A percentile compares a stretch with the other conserved stretches of the same genome.
Evolutionary conservation across 37 sponge, comb jelly and placozoan genomes (phyloP).

Genomic region (Spongilla lacustris): DNA sequence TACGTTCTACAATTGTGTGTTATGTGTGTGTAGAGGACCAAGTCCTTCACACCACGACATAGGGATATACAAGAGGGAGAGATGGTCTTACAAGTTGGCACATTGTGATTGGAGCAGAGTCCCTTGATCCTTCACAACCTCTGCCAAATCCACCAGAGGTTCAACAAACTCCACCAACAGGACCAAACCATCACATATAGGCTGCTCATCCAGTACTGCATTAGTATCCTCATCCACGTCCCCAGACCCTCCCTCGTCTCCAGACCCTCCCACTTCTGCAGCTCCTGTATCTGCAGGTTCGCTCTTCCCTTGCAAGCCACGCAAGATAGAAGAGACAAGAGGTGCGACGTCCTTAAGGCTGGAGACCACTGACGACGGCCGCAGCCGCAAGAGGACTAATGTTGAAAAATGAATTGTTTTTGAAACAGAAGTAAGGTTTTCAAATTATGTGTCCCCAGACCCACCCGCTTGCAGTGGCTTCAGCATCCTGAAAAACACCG

Average conservation of each 20-base stretch:
- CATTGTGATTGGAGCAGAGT: background rate
- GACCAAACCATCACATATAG: background rate
- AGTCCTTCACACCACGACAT: no score
- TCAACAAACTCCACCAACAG: background rate
- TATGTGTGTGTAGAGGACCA: background rate
- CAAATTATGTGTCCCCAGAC: background rate
- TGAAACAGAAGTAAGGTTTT: no score
- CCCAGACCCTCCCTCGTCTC: background rate
- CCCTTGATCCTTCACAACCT: background rate
- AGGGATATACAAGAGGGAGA: no score
- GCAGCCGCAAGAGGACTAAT: background rate
- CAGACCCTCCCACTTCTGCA: background rate
- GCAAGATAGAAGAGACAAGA: background rate
- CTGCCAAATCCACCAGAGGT: background rate
- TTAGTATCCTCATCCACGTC: background rate
- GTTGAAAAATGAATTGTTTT: no score
- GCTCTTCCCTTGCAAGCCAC: background rate
- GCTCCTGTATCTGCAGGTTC: background rate
- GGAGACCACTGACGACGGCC: background rate
- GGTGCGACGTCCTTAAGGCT: background rate
- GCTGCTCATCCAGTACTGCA: background rate
- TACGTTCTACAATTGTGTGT: background rate
- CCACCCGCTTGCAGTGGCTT: slow-evolving; percentile 37
- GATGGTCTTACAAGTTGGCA: background rate
- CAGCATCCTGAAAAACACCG: slow-evolving; percentile 30